A percentile compares a stretch with the other conserved stretches of the same genome.
Conservation (phyloP, 1,140 invertebrate species). For the Wiebesia pumilae region DNA sequence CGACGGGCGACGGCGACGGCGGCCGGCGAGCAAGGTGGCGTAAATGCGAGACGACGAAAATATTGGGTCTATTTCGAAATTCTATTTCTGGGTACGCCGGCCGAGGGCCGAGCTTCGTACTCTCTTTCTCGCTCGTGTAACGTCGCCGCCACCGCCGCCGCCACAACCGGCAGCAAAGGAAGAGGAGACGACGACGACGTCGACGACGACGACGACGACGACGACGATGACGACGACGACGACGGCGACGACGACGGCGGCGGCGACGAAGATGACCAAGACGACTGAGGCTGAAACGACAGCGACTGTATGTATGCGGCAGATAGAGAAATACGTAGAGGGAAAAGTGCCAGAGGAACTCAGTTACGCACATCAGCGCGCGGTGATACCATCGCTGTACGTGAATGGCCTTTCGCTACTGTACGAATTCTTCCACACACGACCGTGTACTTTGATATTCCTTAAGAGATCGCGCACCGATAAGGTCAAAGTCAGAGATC, state of each 20-base stretch:
- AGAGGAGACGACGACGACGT: slow-evolving; percentile 38
- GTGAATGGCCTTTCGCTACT: not conserved
- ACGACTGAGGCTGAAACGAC: not conserved
- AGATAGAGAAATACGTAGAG: not conserved
- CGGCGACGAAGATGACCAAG: slow-evolving; percentile 14
- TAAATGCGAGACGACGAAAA: slow-evolving; percentile 75
- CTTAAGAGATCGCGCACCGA: not conserved
- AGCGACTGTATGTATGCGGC: not conserved
- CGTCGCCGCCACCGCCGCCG: slow-evolving; percentile 4
- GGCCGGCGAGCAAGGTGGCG: slow-evolving; percentile 65
- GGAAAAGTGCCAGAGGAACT: not conserved
- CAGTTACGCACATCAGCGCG: slow-evolving; percentile 29
- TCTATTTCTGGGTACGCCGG: slow-evolving; percentile 73
- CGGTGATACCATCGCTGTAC: not conserved
- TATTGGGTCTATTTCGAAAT: slow-evolving; percentile 76
- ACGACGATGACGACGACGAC: slow-evolving; percentile 1
- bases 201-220: slow-evolving; percentile 31
- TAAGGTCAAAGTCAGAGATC: not conserved
- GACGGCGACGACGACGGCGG: not conserved
- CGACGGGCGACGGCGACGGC: slow-evolving; percentile 46
- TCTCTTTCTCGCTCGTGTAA: slow-evolving; percentile 56
- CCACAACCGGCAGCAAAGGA: slow-evolving; percentile 35
- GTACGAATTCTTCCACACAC: not conserved
- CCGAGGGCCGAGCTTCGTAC: slow-evolving; percentile 64
- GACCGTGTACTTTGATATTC: not conserved